Evolutionary conservation across 92 coral and sea anemone genomes (phyloP).

Genomic region (Pocillopora grandis): DNA sequence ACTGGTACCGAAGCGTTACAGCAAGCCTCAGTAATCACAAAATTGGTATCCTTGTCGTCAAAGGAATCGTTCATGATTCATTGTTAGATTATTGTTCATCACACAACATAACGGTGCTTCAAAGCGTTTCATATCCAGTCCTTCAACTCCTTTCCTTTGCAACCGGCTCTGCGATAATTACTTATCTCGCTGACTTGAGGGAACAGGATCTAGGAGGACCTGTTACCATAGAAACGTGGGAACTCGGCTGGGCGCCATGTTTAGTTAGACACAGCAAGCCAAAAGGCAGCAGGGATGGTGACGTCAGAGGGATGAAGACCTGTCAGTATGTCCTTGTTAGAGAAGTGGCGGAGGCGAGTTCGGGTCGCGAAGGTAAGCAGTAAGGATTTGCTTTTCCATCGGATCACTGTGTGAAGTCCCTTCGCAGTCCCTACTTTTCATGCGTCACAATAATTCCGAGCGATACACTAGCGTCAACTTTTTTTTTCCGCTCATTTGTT

Average conservation of each 20-base stretch:
- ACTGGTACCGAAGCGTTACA: slow-evolving; percentile 61
- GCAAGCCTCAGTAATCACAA: slow-evolving; percentile 36
- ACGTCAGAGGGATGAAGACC: neutral
- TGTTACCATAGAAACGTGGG: slow-evolving; percentile 39
- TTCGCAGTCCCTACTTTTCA: no score
- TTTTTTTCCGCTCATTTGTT: no score
- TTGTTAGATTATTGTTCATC: slow-evolving; percentile 66
- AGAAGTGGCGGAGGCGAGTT: neutral
- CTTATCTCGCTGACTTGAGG: slow-evolving; percentile 70
- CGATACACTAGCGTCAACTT: no score
- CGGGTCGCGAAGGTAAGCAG: slow-evolving; percentile 7
- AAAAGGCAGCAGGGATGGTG: neutral
- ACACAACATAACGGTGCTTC: slow-evolving; percentile 57
- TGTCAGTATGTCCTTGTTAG: slow-evolving; percentile 28
- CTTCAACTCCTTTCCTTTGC: slow-evolving; percentile 74
- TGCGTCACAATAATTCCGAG: no score
- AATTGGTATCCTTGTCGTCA: slow-evolving; percentile 66
- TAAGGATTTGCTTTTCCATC: neutral
- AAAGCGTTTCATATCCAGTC: slow-evolving; percentile 42
- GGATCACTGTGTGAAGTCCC: no score
- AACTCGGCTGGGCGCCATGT: slow-evolving; percentile 22
- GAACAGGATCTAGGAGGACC: slow-evolving; percentile 70
- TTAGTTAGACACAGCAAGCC: slow-evolving; percentile 11
- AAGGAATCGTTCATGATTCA: slow-evolving; percentile 69
- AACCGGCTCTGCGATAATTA: slow-evolving; percentile 57